These are phyloP conservation scores for Pandion haliaetus DNA, from an alignment of 2,113 vertebrate genomes.

Conservation along the genomic window DNA sequence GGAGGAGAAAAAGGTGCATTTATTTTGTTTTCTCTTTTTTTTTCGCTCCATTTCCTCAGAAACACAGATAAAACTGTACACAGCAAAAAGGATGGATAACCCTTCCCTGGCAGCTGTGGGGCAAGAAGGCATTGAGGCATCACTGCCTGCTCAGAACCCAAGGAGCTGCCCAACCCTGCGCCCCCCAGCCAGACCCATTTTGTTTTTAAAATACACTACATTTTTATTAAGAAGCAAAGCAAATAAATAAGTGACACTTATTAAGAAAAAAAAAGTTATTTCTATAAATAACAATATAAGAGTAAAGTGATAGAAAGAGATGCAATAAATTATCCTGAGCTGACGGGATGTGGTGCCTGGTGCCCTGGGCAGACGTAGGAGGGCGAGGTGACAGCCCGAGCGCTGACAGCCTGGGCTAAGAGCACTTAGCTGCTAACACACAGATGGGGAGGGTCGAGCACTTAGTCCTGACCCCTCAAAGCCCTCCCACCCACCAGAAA, in stretches of 20 bases:
- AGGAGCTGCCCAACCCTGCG: background rate
- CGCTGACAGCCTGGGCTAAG: background rate
- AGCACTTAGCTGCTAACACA: background rate
- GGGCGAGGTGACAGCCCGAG: background rate
- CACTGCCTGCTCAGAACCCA: background rate
- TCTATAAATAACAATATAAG: constrained; percentile 45
- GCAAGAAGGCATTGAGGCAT: background rate
- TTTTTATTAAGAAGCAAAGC: background rate
- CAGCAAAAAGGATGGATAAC: background rate
- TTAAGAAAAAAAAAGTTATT: background rate
- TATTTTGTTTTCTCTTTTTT: background rate
- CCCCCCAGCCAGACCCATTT: background rate
- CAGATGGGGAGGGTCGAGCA: fast-evolving
- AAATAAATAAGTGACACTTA: constrained; percentile 37
- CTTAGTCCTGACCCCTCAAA: background rate
- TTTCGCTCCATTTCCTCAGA: background rate
- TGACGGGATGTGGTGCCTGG: fast-evolving
- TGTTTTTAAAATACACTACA: background rate
- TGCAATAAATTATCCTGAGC: constrained; percentile 26
- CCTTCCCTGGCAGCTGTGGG: background rate
- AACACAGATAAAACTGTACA: background rate
- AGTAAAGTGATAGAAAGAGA: constrained; percentile 6
- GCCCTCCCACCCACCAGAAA: background rate
- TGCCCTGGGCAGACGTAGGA: background rate
- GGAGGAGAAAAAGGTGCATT: background rate